Evolutionary conservation across 37 sponge, comb jelly and placozoan genomes (phyloP).

Genomic region (Axinella damicornis): DNA sequence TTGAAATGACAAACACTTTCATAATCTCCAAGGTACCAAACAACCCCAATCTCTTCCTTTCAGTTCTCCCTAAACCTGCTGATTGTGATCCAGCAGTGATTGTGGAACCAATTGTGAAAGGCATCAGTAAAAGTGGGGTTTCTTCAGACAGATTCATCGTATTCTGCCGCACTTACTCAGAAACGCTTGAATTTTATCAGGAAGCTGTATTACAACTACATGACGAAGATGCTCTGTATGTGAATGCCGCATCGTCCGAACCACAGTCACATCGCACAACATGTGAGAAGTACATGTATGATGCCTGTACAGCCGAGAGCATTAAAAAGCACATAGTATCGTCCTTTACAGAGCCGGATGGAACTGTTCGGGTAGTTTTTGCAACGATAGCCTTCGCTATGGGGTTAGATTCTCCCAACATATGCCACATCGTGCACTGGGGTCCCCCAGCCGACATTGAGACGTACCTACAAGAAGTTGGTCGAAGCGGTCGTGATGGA

Average conservation of each 20-base stretch:
- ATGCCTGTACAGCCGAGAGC: conserved; percentile 20
- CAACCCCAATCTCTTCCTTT: conserved; percentile 13
- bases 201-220: not conserved
- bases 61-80: no score
- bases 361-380: conserved; percentile 32
- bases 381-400: conserved; percentile 70
- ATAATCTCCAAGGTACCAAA: conserved; percentile 20
- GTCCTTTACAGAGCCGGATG: conserved; percentile 31
- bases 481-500: conserved; percentile 62
- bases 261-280: not conserved
- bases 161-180: conserved; percentile 29
- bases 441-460: conserved; percentile 55
- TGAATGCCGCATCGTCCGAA: not conserved
- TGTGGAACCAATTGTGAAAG: conserved; percentile 16
- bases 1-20: conserved; percentile 23
- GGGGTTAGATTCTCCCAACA: conserved; percentile 60
- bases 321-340: conserved; percentile 26
- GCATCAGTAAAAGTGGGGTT: not conserved
- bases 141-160: not conserved
- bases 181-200: not conserved
- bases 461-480: conserved; percentile 62
- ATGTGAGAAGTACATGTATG: conserved; percentile 43
- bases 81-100: not conserved
- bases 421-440: conserved; percentile 52
- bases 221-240: not conserved